Evolutionary conservation across 1,140 invertebrate genomes (phyloP).

Genomic region (Trypoxylus dichotomus): DNA sequence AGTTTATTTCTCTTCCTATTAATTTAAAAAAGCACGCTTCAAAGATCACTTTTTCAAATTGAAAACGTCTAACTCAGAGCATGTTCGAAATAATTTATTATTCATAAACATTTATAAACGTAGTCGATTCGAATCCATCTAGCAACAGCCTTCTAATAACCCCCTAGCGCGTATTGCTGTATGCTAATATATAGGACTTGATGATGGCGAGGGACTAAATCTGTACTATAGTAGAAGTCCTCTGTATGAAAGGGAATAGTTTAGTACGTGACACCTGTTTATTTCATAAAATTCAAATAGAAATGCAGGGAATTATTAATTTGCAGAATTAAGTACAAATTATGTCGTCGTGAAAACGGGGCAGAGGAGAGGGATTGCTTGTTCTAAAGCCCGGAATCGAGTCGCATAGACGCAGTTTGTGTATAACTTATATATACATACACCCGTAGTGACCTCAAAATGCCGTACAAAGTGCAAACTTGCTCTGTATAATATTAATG

Average conservation of each 20-base stretch:
- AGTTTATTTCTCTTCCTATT: too few relatives aligned
- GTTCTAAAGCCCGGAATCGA: too few relatives aligned
- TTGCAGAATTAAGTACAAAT: not conserved
- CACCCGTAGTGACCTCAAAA: not conserved
- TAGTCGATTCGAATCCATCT: not conserved
- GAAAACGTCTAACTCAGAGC: too few relatives aligned
- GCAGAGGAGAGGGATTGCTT: too few relatives aligned
- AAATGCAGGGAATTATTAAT: conserved; percentile 19
- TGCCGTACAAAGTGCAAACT: not conserved
- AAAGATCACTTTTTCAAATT: not conserved
- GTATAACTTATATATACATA: not conserved
- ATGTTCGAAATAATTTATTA: conserved; percentile 3
- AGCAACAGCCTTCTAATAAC: not conserved
- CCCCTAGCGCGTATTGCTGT: not conserved
- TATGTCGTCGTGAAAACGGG: not conserved
- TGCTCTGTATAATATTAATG: not conserved
- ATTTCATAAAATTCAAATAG: conserved; percentile 19
- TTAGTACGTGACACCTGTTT: not conserved
- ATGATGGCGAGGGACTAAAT: too few relatives aligned
- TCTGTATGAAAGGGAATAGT: not conserved
- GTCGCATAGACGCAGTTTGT: not conserved
- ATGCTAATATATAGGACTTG: not conserved
- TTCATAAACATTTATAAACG: not conserved
- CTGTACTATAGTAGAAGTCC: too few relatives aligned
- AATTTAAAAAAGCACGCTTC: too few relatives aligned